These are phyloP conservation scores for Gallinago paraguaiae DNA, from an alignment of 2,113 vertebrate genomes.

Conservation along the genomic window DNA sequence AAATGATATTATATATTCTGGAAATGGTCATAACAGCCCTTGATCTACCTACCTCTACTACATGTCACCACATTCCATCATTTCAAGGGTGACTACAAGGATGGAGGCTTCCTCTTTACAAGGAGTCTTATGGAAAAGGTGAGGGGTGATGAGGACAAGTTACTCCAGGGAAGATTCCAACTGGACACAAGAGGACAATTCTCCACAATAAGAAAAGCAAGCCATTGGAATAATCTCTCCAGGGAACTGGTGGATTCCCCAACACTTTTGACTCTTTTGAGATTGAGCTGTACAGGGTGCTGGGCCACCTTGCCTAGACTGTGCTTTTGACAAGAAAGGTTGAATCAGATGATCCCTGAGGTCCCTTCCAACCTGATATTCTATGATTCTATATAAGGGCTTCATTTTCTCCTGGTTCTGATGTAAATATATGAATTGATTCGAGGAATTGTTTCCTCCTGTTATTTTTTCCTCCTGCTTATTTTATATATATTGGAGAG, in stretches of 20 bases:
- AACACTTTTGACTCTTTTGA: not conserved
- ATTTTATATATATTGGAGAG: not conserved
- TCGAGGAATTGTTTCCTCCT: not conserved
- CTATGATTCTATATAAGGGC: not conserved
- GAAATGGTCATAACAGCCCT: not conserved
- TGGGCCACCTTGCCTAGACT: not conserved
- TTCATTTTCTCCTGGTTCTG: not conserved
- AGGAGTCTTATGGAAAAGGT: not conserved
- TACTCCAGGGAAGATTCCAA: not conserved
- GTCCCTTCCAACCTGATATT: not conserved
- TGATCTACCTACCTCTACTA: not conserved
- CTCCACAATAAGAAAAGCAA: not conserved
- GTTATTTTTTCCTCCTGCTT: not conserved
- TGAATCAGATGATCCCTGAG: not conserved
- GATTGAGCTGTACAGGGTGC: not conserved
- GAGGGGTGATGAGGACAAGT: not conserved
- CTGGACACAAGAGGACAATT: not conserved
- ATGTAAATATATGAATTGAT: not conserved
- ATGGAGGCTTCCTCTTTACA: not conserved
- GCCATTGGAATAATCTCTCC: not conserved
- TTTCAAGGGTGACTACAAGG: not conserved
- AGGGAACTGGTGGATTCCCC: not conserved
- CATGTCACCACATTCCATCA: not conserved
- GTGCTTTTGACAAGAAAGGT: not conserved
- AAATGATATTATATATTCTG: not conserved